These are phyloP conservation scores for Drosophila longiperda DNA, from an alignment of 2,888 invertebrate genomes.

Conservation along the genomic window DNA sequence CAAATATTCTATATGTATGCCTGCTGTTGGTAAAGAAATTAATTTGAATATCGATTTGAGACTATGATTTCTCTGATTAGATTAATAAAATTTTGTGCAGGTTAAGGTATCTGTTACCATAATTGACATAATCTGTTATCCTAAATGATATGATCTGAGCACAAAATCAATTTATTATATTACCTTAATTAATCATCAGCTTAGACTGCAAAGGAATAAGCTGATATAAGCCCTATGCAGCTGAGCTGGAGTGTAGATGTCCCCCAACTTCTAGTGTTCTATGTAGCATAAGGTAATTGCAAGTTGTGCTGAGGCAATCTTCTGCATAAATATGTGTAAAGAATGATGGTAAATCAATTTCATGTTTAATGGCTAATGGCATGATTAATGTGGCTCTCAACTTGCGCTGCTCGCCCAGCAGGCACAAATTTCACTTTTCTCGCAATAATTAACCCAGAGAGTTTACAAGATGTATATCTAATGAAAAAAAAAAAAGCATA, in stretches of 20 bases:
- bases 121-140: no score
- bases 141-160: no score
- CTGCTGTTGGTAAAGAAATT: no score
- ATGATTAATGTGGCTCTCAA: constrained; percentile 59
- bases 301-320: neutral
- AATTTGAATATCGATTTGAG: no score
- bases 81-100: neutral
- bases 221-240: neutral
- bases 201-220: neutral
- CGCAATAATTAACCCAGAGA: constrained; percentile 65
- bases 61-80: neutral
- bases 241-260: neutral
- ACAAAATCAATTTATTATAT: no score
- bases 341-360: constrained; percentile 63
- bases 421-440: constrained; percentile 70
- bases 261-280: neutral
- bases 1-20: neutral
- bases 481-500: neutral
- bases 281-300: neutral
- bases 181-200: neutral
- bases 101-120: neutral
- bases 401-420: constrained; percentile 47
- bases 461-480: constrained; percentile 9
- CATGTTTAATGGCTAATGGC: constrained; percentile 47
- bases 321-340: neutral